Evolutionary conservation across 2,113 vertebrate genomes (phyloP).

Genomic region (Nestor notabilis): DNA sequence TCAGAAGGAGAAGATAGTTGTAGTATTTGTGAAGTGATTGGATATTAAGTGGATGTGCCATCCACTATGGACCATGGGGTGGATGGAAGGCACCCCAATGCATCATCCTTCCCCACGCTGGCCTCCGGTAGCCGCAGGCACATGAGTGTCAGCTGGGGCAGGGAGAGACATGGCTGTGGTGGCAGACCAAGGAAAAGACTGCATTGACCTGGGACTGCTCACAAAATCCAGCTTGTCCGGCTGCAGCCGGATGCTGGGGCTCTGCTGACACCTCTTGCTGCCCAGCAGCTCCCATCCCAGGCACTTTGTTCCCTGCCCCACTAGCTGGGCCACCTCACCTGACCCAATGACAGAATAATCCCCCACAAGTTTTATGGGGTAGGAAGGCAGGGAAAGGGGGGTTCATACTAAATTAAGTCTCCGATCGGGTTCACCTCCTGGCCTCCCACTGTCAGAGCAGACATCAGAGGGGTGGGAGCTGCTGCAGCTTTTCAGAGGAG

Average conservation of each 20-base stretch:
- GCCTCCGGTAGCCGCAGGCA: background rate
- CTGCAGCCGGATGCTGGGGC: accelerated
- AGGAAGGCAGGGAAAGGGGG: background rate
- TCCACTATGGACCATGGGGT: background rate
- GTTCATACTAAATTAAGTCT: background rate
- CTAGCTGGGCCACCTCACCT: background rate
- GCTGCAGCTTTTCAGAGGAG: background rate
- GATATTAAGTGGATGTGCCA: background rate
- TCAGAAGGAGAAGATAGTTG: background rate
- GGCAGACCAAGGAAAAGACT: background rate
- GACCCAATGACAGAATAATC: background rate
- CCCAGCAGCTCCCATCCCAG: accelerated
- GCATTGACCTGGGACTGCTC: background rate
- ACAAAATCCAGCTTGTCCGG: background rate
- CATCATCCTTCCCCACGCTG: accelerated
- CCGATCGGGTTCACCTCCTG: background rate
- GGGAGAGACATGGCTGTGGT: background rate
- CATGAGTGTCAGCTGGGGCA: accelerated
- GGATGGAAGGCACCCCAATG: background rate
- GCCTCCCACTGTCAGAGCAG: accelerated
- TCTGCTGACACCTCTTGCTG: background rate
- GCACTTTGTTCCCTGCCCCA: background rate
- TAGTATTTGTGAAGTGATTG: accelerated
- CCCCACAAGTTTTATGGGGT: accelerated
- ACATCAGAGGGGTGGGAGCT: background rate